Conservation (phyloP, 2,113 vertebrate genomes). For the Rynchops niger region DNA sequence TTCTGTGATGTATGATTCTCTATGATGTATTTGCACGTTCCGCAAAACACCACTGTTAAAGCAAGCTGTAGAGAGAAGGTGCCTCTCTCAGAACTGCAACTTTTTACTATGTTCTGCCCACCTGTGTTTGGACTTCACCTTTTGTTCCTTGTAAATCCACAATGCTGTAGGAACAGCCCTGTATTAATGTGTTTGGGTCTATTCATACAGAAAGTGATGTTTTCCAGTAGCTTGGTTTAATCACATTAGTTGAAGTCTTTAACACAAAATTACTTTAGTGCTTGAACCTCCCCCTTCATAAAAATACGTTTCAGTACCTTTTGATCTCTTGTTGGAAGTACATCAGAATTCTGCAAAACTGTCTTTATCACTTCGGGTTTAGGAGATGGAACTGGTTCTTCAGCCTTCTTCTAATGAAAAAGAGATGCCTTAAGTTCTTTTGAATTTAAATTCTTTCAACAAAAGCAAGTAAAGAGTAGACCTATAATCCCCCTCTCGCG, state of each 20-base stretch:
- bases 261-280: neutral
- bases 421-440: neutral
- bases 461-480: neutral
- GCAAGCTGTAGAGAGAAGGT: neutral
- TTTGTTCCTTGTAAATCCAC: too few species aligned
- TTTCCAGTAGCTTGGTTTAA: neutral
- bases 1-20: rapidly evolving
- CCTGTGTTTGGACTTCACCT: neutral
- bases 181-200: neutral
- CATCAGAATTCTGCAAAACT: slow-evolving; percentile 21
- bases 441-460: neutral
- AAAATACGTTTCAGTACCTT: slow-evolving; percentile 60
- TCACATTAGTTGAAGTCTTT: neutral
- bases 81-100: neutral
- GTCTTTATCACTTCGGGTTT: slow-evolving; percentile 41
- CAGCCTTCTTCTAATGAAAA: slow-evolving; percentile 36
- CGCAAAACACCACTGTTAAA: neutral
- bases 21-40: neutral
- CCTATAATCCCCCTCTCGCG: neutral
- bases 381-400: slow-evolving; percentile 59
- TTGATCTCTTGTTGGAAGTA: slow-evolving; percentile 64
- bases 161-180: neutral
- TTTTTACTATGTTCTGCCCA: neutral
- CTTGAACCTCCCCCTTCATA: neutral
- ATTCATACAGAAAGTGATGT: neutral